phyloP scores from a whole-genome alignment of 2,113 vertebrate species.

The Nycticebus coucang region DNA sequence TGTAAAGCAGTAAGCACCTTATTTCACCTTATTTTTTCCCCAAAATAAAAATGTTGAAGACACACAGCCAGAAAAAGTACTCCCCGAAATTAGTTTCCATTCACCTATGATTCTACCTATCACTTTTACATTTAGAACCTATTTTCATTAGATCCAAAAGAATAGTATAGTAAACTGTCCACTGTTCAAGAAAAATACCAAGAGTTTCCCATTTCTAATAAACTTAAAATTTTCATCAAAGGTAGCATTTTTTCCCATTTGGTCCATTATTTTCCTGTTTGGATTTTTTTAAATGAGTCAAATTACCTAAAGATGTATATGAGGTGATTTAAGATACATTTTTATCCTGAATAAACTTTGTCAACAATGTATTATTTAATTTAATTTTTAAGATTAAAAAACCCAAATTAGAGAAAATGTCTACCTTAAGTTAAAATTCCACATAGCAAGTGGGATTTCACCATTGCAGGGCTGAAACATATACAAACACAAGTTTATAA shows the following conservation, averaged over 20 bases:
- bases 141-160: neutral
- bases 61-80: neutral
- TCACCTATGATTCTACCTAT: neutral
- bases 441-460: neutral
- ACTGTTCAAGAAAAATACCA: neutral
- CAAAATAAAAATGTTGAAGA: neutral
- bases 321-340: neutral
- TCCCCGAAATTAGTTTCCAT: neutral
- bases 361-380: neutral
- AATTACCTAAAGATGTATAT: neutral
- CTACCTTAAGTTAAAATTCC: neutral
- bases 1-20: neutral
- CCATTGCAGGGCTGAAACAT: neutral
- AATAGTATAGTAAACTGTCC: neutral
- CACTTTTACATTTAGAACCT: neutral
- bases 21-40: neutral
- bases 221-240: neutral
- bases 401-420: neutral
- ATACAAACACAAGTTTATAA: neutral
- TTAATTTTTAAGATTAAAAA: neutral
- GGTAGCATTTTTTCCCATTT: neutral
- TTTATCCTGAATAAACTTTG: constrained; percentile 37
- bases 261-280: neutral
- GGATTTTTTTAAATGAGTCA: neutral
- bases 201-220: constrained; percentile 20